Evolutionary conservation across 2,888 invertebrate species (phyloP), one percentile per base, ranked within the genome.

Genomic region (Leptothorax acervorum): DNA sequence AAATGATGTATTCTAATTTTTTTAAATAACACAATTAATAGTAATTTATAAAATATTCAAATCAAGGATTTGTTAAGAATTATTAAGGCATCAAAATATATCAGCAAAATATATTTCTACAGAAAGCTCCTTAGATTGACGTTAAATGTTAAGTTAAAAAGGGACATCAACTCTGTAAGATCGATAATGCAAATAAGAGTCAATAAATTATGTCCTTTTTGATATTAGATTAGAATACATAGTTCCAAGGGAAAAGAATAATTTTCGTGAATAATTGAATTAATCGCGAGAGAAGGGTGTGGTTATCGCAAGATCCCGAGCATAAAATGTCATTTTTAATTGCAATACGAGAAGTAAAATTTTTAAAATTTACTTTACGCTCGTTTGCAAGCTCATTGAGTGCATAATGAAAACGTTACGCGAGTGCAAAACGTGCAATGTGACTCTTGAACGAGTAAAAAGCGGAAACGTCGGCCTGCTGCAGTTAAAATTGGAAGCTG

Each of bases 401-500:
- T 23, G 6, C 5, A 35, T 48, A 71, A 81, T 73, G 60, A 81
- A 73, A 73, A 48, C 2, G 28, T 73, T 73, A 51, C 39, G 60
- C 60, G 5, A 60, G 39, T 23, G 73, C 8, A 62, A 48, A 48
- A 51, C 42, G 42, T 23, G 23, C 70, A 31, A 51, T 35, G 42
- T 39, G 42, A 55, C 35, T 9, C 23, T 57, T 48, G 31, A 60
- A 51, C 42, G 62, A 68, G 53, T 55, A 70, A 70, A 79, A 42
- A 42, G 60, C 5, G 65, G 45, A 75, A 48, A 39, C 6, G 79
- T 48, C 57, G 12, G 83, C 51, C 66, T 63, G 23, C 23, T 23
- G 55, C 55, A 85, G 78, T 83, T 78, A 66, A 78, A 45, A 63
- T 75, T 35, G 42, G 78, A 75, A 82, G 70, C 82, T 71, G 84